Conservation (phyloP, 2,888 invertebrate genomes). For the Aromia moschata region DNA sequence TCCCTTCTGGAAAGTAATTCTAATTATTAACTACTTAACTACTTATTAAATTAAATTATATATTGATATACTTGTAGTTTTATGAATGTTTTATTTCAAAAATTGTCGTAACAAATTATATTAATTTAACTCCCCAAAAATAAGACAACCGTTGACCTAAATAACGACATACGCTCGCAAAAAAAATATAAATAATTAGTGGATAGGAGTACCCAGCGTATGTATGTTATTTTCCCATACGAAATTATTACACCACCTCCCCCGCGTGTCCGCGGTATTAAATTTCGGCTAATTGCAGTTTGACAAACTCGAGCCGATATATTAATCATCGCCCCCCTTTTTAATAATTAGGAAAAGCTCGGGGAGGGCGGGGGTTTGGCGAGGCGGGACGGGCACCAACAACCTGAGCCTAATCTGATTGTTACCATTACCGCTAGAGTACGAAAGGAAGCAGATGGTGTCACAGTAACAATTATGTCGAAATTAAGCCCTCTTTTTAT, state of each 20-base stretch:
- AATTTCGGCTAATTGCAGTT: slow-evolving; percentile 12
- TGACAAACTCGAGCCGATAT: slow-evolving; percentile 24
- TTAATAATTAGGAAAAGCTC: slow-evolving; percentile 31
- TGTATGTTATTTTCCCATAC: not conserved
- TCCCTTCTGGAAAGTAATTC: no score
- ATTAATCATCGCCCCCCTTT: slow-evolving; percentile 34
- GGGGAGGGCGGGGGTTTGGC: no score
- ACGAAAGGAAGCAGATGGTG: slow-evolving; percentile 65
- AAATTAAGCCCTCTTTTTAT: slow-evolving; percentile 64
- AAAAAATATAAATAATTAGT: no score
- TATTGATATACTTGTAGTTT: no score
- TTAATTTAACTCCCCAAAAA: no score
- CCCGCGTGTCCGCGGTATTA: slow-evolving; percentile 7
- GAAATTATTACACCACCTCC: not conserved
- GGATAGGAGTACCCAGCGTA: not conserved
- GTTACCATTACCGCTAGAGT: slow-evolving; percentile 51
- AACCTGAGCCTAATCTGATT: slow-evolving; percentile 53
- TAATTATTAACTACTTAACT: no score
- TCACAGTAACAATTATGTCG: slow-evolving; percentile 63
- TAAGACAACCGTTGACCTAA: no score
- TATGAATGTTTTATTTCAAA: no score
- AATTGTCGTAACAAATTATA: no score
- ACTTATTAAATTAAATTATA: no score
- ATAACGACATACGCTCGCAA: no score
- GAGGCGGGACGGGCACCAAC: slow-evolving; percentile 34